phyloP scores from a whole-genome alignment of 2,113 vertebrate genomes.

The Psophia crepitans region DNA sequence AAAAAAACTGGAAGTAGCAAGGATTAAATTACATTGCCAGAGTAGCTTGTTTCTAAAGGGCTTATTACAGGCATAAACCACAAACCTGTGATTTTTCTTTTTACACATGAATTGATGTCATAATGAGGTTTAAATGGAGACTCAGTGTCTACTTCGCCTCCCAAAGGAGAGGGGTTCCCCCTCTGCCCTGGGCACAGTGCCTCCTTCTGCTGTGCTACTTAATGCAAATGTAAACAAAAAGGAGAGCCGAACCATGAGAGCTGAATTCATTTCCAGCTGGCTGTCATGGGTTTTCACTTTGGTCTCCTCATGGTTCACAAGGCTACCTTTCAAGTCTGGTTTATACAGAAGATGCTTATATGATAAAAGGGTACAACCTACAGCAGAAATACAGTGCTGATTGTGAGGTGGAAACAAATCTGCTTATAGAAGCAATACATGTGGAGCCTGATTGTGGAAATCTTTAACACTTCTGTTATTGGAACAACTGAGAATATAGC shows the following conservation, averaged over 20 bases:
- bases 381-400: slow-evolving; percentile 24
- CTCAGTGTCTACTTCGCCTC: slow-evolving; percentile 83
- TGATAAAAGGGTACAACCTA: slow-evolving; percentile 43
- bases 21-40: slow-evolving; percentile 65
- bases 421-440: slow-evolving; percentile 1
- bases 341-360: slow-evolving; percentile 62
- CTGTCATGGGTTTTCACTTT: slow-evolving; percentile 70
- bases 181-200: slow-evolving; percentile 66
- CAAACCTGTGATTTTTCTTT: slow-evolving; percentile 79
- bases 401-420: slow-evolving; percentile 53
- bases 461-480: slow-evolving; percentile 56
- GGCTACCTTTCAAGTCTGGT: slow-evolving; percentile 64
- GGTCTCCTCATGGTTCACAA: slow-evolving; percentile 67
- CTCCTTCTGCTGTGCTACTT: slow-evolving; percentile 72
- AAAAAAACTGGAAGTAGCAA: slow-evolving; percentile 55
- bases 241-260: slow-evolving; percentile 53
- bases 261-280: slow-evolving; percentile 68
- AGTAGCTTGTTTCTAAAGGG: slow-evolving; percentile 75
- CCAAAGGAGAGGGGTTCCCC: slow-evolving; percentile 80
- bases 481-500: slow-evolving; percentile 31
- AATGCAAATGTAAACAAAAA: slow-evolving; percentile 78
- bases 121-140: slow-evolving; percentile 87
- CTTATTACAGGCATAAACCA: slow-evolving; percentile 80
- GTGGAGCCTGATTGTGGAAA: slow-evolving; percentile 35
- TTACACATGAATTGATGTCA: slow-evolving; percentile 86